phyloP scores from a whole-genome alignment of 2,113 vertebrate species.

The Piaya cayana region DNA sequence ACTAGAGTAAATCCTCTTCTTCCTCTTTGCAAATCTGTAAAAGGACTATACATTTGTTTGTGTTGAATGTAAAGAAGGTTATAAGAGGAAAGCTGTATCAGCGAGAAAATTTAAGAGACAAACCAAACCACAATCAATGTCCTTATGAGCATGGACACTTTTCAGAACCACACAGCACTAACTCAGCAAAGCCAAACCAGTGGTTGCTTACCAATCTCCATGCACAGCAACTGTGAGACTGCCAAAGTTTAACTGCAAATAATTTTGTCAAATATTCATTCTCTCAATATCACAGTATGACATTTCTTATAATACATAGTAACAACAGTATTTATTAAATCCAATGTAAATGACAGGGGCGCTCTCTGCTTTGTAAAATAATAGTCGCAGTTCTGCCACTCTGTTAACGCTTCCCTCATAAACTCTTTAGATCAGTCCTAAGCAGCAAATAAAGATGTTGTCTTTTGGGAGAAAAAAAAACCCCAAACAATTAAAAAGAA shows the following conservation, averaged over 20 bases:
- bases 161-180: slow-evolving; percentile 62
- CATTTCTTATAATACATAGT: background rate
- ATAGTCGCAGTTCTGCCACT: background rate
- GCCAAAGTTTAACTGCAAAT: slow-evolving; percentile 64
- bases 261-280: slow-evolving; percentile 57
- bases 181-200: slow-evolving; percentile 50
- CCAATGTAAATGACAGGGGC: background rate
- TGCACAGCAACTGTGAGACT: background rate
- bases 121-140: slow-evolving; percentile 36
- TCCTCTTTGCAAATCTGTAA: background rate
- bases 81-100: slow-evolving; percentile 36
- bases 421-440: background rate
- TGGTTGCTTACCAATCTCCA: slow-evolving; percentile 50
- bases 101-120: slow-evolving; percentile 12
- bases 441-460: background rate
- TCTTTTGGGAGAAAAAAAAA: background rate
- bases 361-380: background rate
- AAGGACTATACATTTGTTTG: background rate
- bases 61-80: slow-evolving; percentile 65
- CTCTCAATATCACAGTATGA: background rate
- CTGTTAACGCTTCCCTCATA: background rate
- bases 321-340: background rate
- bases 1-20: background rate
- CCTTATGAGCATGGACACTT: background rate
- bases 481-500: background rate